A percentile compares a stretch with the other conserved stretches of the same genome.
phyloP scores from a whole-genome alignment of 2,797 vertebrate genomes.

The Artibeus jamaicensis region DNA sequence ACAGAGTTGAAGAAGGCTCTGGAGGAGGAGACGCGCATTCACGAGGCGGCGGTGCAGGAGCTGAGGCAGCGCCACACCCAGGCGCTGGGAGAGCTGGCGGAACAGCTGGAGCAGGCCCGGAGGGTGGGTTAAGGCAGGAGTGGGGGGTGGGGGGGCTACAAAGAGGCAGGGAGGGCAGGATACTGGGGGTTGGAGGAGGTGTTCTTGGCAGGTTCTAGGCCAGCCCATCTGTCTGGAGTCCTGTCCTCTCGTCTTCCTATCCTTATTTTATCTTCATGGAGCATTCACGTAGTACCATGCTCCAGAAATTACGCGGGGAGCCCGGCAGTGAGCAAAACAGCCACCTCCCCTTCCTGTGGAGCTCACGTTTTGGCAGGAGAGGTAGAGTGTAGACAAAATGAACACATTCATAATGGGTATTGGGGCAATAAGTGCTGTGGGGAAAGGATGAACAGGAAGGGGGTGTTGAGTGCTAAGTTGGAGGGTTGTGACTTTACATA shows the following conservation, averaged over 20 bases:
- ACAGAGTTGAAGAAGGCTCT: constrained; percentile 80
- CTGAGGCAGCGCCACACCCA: constrained; percentile 80
- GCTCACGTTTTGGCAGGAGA: background rate
- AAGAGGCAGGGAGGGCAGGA: background rate
- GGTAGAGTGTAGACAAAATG: background rate
- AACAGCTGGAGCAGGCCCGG: constrained; percentile 82
- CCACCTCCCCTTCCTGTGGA: fast-evolving
- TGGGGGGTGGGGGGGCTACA: fast-evolving
- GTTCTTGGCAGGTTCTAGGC: background rate
- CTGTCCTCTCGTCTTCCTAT: fast-evolving
- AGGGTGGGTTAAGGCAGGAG: constrained; percentile 60
- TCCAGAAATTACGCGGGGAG: background rate
- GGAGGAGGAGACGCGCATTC: constrained; percentile 76
- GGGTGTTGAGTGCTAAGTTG: background rate
- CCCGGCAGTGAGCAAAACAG: background rate
- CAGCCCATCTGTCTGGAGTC: background rate
- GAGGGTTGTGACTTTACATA: background rate
- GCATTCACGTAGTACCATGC: fast-evolving
- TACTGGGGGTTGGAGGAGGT: background rate
- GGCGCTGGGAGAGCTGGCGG: constrained; percentile 74
- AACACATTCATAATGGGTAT: background rate
- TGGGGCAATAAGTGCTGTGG: background rate
- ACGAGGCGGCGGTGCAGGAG: constrained; percentile 76
- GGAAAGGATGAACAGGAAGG: background rate
- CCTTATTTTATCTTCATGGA: background rate